Percentiles rank a stretch among this genome's conserved stretches.
These are phyloP conservation scores for Macrotis lagotis DNA, from an alignment of 2,113 vertebrate genomes.

Conservation along the genomic window DNA sequence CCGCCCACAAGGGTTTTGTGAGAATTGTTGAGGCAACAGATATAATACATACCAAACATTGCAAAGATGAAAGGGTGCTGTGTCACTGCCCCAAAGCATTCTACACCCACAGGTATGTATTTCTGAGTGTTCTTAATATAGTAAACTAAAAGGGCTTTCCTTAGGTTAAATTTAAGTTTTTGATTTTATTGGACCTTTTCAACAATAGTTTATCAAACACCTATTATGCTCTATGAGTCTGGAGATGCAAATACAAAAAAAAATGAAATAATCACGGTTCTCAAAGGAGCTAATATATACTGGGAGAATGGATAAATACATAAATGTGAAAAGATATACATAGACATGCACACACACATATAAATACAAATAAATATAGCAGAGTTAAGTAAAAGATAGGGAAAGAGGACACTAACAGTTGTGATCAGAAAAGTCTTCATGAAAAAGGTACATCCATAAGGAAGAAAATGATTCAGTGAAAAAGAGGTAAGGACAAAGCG, in stretches of 20 bases:
- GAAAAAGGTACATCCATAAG: background rate
- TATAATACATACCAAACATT: constrained; percentile 41
- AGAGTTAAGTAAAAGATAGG: background rate
- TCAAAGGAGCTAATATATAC: background rate
- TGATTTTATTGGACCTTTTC: background rate
- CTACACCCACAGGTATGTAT: constrained; percentile 26
- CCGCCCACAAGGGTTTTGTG: constrained; percentile 44
- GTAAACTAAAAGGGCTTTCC: constrained; percentile 47
- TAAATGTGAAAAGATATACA: no score
- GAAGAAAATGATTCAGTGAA: background rate
- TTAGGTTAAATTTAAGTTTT: constrained; percentile 50
- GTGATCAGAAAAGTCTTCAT: background rate
- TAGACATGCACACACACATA: no score
- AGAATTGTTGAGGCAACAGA: constrained; percentile 34
- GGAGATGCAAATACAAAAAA: background rate
- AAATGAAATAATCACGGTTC: background rate
- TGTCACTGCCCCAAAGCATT: constrained; percentile 35
- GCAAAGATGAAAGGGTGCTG: constrained; percentile 37
- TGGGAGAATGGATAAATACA: background rate
- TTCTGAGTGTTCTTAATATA: constrained; percentile 21
- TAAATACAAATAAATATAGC: background rate
- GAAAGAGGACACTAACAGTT: background rate
- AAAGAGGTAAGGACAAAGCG: background rate
- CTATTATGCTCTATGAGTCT: background rate
- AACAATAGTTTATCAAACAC: no score